Evolutionary conservation across 1,140 invertebrate species (phyloP), one percentile per base, ranked within the genome.

Genomic region (Heterodera schachtii): DNA sequence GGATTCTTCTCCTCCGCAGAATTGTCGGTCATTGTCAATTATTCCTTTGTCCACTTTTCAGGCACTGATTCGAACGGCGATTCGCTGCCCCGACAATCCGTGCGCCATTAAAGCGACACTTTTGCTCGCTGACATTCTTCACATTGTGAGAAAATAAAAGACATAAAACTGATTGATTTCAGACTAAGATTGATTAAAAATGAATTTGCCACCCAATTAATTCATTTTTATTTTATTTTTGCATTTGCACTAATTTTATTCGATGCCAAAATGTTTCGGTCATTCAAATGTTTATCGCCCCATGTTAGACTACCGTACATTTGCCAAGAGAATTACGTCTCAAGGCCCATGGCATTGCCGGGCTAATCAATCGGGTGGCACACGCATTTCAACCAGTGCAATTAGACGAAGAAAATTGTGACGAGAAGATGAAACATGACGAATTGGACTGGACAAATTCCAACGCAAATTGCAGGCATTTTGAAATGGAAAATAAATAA

Each of bases 251-350:
- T 16, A 52, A 52, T 52, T 52, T 52, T 52, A 19, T 64, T 5
- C 13, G 57, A 13, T 19, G 16, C 16, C 19, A 19, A 73, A 19
- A 6, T 5, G 71, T 31, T 2, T 19, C 57, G 16, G 19, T 64
- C 11, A 64, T 64, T 3, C 57, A 64, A 16, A 64, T 5, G 5
- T 19, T 19, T 11, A 19, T 19, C 57, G 19, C 4, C 3, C 57
- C 57, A 5, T 64, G 57, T n/a, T 11, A 71, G 69, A 13, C 69
- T 13, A 46, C 69, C 44, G 69, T 43, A n/a, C 19, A 71, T 6
- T 71, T 71, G 69, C 69, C 69, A 46, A 71, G 41, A 71, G 69
- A 71, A 71, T 71, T 11, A 41, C 69, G 69, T 11, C 19, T 71
- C 13, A 71, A 71, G 44, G 44, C 69, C 7, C 69, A 43, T n/a